Evolutionary conservation across 2,113 vertebrate genomes (phyloP), one percentile per base, ranked within the genome.

Genomic region (Thinocorus orbignyianus): DNA sequence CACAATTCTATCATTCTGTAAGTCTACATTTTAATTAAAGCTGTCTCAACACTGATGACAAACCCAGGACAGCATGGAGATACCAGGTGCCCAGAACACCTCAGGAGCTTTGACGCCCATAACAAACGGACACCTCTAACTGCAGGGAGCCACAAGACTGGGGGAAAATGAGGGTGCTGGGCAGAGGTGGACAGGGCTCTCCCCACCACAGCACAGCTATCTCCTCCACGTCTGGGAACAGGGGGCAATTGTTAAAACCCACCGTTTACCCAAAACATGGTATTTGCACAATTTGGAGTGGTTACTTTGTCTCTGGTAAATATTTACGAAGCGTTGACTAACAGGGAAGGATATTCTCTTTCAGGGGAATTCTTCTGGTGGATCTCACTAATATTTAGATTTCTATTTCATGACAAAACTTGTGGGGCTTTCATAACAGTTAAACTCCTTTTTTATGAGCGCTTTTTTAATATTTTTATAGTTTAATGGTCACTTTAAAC

Each of bases 81-180:
- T 3, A 20, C 10, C 1, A 3, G 31, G 35, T 46, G 9, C 44
- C 26, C 52, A 0, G 3, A 19, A 20, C 0, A 13, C 48, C 1
- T 3, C 19, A 5, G 33, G 41, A 78, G 51, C 55, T 58, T 64
- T 0, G 2, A 8, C 10, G 19, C 22, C 39, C 61, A 44, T 3
- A 2, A 69, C 8, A 48, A 51, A 57, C 3, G 18, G 66, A 57
- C 17, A 22, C 12, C 4, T 37, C 24, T 23, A n/a, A 9, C 42
- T 18, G 17, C 46, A 70, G 23, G 35, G n/a, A 62, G n/a, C 14
- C 12, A 5, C 1, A 31, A n/a, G 41, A 68, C 4, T 26, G 39
- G 58, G 42, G 35, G 17, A 79, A 79, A 66, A 71, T 6, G 33
- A 17, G 37, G 58, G 65, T 7, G 71, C 11, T 35, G 72, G 44